Conservation (phyloP, 2,797 vertebrate species). For the Adrianichthys oophorus region DNA sequence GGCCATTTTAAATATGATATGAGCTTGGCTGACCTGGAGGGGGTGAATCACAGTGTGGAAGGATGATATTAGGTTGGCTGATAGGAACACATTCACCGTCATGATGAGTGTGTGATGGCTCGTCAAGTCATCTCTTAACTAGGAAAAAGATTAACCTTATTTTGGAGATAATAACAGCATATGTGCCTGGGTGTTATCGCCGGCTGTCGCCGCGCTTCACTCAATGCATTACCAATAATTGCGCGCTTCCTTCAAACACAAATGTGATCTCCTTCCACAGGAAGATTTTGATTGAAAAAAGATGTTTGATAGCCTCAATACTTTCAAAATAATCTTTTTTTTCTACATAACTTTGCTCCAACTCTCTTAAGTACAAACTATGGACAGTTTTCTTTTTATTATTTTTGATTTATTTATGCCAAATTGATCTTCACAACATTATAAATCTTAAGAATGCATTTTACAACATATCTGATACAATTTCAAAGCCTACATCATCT, state of each 20-base stretch:
- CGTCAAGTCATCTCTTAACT: constrained; percentile 14
- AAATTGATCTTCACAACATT: too few relatives aligned
- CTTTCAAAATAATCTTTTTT: not conserved
- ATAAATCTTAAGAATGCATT: too few relatives aligned
- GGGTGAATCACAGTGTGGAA: constrained; percentile 58
- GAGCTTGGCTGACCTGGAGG: constrained; percentile 56
- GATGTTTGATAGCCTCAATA: constrained; percentile 21
- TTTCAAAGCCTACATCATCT: too few relatives aligned
- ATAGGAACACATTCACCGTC: constrained; percentile 49
- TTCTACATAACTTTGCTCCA: not conserved
- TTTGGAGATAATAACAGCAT: constrained; percentile 60
- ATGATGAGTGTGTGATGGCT: constrained; percentile 3
- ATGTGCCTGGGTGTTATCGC: constrained; percentile 28
- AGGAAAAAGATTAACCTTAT: constrained; percentile 41
- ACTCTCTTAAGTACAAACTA: too few relatives aligned
- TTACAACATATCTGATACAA: too few relatives aligned
- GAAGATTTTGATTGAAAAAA: constrained; percentile 6
- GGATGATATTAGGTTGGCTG: constrained; percentile 64
- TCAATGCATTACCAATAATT: constrained; percentile 41
- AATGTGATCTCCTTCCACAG: constrained; percentile 41
- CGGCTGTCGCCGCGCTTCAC: constrained; percentile 13
- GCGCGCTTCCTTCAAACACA: constrained; percentile 23
- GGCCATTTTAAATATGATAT: constrained; percentile 70
- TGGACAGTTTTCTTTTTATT: too few relatives aligned
- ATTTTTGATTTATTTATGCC: too few relatives aligned